Evolutionary conservation across 2,888 invertebrate genomes (phyloP), one percentile per base, ranked within the genome.

Genomic region (Drosophila prostipennis): DNA sequence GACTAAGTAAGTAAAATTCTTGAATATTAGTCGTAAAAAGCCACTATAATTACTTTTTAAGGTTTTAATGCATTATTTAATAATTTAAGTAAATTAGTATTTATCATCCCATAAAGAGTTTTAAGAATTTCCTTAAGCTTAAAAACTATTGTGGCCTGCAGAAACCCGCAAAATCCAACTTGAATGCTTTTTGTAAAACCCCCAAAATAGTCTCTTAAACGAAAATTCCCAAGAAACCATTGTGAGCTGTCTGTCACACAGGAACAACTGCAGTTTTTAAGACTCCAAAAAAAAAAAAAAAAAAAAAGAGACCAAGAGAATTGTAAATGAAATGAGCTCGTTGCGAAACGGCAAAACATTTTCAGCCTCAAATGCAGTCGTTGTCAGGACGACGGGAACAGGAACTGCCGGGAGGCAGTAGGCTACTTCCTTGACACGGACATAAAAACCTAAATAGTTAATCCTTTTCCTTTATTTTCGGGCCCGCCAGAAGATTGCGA

Each of bases 381-480:
- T 39, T 14, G 60, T 23, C 59, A 23, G 58, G 58, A 58, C 60
- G 40, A 59, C 42, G 29, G 48, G 46, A 71, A 68, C 52, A 60
- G 49, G 63, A 39, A 69, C 63, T 36, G 51, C 45, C 45, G 39
- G 39, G 42, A 23, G 45, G 59, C 61, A 49, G 34, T 13, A 26
- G 67, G 82, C 82, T 78, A 87, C 82, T 89, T 87, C 70, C 53
- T 74, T 80, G 79, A 67, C 65, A 74, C 49, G 72, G 56, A 68
- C 51, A 77, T 53, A 61, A 74, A 83, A 69, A 71, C 78, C 55
- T 80, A 72, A 87, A 84, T 89, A 74, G 76, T 79, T 84, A 85
- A 85, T 87, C 87, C 87, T 78, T 77, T 80, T 67, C 67, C 71
- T 79, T 48, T 46, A 49, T 58, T 51, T 16, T 7, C 29, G 16